Percentiles rank a stretch among this genome's conserved stretches.
phyloP scores from a whole-genome alignment of 2,113 vertebrate genomes.

The Diphyllodes magnificus region DNA sequence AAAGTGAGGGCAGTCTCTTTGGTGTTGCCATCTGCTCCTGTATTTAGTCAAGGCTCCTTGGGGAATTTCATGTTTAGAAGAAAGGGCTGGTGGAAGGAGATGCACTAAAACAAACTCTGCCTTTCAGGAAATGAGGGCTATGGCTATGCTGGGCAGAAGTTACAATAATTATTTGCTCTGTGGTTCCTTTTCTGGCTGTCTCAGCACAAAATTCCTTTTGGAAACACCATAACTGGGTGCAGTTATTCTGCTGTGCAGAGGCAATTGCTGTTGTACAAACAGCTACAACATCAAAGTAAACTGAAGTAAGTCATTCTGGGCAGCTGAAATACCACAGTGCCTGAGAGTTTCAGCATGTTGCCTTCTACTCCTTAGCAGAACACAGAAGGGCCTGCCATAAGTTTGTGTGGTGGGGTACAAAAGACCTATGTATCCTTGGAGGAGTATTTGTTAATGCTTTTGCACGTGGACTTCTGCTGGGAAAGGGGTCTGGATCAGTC shows the following conservation, averaged over 20 bases:
- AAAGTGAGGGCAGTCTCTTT: background rate
- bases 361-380: background rate
- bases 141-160: background rate
- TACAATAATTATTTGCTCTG: conserved; percentile 31
- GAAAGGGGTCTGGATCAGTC: background rate
- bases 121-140: conserved; percentile 26
- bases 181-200: background rate
- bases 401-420: background rate
- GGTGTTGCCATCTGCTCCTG: conserved; percentile 43
- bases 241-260: background rate
- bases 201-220: background rate
- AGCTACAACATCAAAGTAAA: background rate
- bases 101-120: background rate
- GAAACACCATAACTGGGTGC: background rate
- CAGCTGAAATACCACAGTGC: background rate
- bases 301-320: background rate
- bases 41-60: conserved; percentile 2
- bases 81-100: conserved; percentile 13
- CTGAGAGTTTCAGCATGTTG: background rate
- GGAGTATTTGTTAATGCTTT: background rate
- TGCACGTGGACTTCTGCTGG: background rate
- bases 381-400: background rate
- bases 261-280: background rate
- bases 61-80: conserved; percentile 9
- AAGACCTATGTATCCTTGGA: background rate